Percentiles rank a stretch among this genome's conserved stretches.
These are phyloP conservation scores for Vanessa cardui DNA, from an alignment of 2,888 invertebrate genomes.

Conservation along the genomic window DNA sequence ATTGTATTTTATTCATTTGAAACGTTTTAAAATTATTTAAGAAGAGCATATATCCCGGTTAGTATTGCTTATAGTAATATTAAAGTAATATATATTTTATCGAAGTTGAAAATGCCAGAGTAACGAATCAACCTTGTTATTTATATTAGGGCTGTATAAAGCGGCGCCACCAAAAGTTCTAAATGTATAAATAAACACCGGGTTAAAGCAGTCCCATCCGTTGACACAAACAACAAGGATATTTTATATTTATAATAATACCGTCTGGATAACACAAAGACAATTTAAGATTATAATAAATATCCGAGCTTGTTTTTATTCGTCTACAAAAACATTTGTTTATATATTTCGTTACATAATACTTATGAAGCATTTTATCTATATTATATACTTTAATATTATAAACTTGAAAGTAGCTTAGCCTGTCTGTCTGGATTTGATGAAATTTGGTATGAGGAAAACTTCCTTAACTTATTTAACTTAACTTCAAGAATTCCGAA, in stretches of 20 bases:
- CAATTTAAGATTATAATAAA: background rate
- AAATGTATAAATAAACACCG: slow-evolving; percentile 73
- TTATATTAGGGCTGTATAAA: slow-evolving; percentile 45
- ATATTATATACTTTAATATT: no score
- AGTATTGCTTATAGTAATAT: background rate
- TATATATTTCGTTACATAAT: no score
- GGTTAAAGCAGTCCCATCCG: slow-evolving; percentile 46
- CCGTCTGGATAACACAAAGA: background rate
- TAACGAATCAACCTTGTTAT: slow-evolving; percentile 8
- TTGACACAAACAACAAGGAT: slow-evolving; percentile 20
- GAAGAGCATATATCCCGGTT: no score
- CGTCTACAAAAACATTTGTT: no score
- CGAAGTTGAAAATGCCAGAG: background rate
- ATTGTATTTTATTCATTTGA: slow-evolving; percentile 40
- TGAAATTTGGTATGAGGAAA: no score
- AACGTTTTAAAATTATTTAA: slow-evolving; percentile 25
- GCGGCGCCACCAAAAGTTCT: slow-evolving; percentile 46
- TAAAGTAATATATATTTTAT: background rate
- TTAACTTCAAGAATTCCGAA: no score
- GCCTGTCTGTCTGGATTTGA: no score
- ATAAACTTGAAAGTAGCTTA: no score
- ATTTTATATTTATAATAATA: slow-evolving; percentile 13
- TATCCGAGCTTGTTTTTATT: no score
- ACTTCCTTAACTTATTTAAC: no score
- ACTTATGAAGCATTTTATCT: no score